A percentile compares a stretch with the other conserved stretches of the same genome.
phyloP scores from a whole-genome alignment of 1,140 invertebrate genomes.

The Pectinophora gossypiella region DNA sequence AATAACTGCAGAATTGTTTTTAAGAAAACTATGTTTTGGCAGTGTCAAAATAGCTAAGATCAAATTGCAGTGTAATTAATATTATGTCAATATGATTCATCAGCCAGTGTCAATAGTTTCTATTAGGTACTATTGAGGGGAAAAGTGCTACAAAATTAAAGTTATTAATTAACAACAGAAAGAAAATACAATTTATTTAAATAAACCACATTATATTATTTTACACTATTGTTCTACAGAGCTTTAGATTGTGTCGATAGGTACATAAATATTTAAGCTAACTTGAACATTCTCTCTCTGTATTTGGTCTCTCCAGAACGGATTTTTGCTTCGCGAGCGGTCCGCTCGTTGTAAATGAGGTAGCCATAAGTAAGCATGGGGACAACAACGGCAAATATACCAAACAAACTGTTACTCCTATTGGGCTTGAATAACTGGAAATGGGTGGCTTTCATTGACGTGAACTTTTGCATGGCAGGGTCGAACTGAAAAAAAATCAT shows the following conservation, averaged over 20 bases:
- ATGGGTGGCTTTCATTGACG: slow-evolving; percentile 79
- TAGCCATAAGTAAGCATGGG: slow-evolving; percentile 77
- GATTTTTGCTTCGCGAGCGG: slow-evolving; percentile 74
- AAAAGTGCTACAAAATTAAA: too few relatives aligned
- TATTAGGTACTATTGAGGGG: too few relatives aligned
- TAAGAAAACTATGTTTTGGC: too few relatives aligned
- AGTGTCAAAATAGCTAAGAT: too few relatives aligned
- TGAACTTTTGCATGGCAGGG: slow-evolving; percentile 81
- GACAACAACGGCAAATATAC: slow-evolving; percentile 73
- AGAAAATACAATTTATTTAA: neutral
- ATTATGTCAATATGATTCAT: too few relatives aligned
- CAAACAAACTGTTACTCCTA: slow-evolving; percentile 73
- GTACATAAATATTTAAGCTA: slow-evolving; percentile 10
- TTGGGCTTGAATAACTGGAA: slow-evolving; percentile 83
- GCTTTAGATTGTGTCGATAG: neutral
- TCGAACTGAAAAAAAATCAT: slow-evolving; percentile 88
- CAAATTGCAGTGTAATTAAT: too few relatives aligned
- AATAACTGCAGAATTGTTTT: too few relatives aligned
- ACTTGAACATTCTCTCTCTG: slow-evolving; percentile 77
- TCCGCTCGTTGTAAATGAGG: slow-evolving; percentile 73
- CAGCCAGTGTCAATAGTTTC: too few relatives aligned
- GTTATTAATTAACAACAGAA: too few relatives aligned
- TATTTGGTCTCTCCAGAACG: slow-evolving; percentile 83
- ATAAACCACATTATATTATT: neutral
- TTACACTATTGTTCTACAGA: neutral